Evolutionary conservation across 2,113 vertebrate genomes (phyloP).

Genomic region (Arenaria interpres): DNA sequence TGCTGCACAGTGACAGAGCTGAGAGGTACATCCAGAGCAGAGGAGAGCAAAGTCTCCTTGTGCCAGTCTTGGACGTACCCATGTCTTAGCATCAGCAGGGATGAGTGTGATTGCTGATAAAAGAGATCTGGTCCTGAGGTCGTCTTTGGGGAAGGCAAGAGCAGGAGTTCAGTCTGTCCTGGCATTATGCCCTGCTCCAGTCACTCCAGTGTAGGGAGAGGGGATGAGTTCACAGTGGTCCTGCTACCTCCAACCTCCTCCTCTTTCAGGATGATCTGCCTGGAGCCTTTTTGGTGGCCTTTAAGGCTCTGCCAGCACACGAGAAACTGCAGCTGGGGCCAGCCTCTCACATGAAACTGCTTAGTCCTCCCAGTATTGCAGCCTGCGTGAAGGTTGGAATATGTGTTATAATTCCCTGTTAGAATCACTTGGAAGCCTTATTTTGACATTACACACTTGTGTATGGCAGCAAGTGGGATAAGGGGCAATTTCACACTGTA

Average conservation of each 20-base stretch:
- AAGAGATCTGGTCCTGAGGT: background rate
- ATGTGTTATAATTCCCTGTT: background rate
- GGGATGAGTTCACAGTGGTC: background rate
- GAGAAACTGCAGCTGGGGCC: background rate
- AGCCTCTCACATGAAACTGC: background rate
- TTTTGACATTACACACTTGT: background rate
- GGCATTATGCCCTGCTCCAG: background rate
- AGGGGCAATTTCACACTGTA: background rate
- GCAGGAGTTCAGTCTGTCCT: background rate
- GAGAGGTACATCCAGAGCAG: background rate
- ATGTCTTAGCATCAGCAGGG: background rate
- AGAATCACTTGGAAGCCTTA: background rate
- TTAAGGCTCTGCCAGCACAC: background rate
- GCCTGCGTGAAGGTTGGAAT: background rate
- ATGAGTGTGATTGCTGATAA: background rate
- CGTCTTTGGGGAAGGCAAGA: background rate
- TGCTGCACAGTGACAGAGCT: background rate
- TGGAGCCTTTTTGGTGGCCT: background rate
- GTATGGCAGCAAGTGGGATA: background rate
- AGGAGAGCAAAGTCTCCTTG: background rate
- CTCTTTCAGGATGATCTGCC: background rate
- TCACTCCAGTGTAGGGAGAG: background rate
- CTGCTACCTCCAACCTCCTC: background rate
- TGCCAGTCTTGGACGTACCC: background rate
- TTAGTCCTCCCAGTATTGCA: background rate